These are phyloP conservation scores for Osmerus eperlanus DNA, from an alignment of 2,113 vertebrate species.

Conservation along the genomic window DNA sequence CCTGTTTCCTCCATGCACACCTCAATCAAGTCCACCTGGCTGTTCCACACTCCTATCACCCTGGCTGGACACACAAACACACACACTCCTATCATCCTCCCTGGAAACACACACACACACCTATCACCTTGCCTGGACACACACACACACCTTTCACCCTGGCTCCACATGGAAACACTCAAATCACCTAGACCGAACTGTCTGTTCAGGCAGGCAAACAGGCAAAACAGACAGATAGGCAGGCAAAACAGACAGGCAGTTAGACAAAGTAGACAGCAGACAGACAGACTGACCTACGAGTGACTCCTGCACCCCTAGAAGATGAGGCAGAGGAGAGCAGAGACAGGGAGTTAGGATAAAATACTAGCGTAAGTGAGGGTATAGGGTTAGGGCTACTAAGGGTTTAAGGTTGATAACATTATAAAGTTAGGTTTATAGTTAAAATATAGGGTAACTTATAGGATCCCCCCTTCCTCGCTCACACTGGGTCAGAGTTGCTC, in stretches of 20 bases:
- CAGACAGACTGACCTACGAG: slow-evolving; percentile 66
- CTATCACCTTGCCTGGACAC: neutral
- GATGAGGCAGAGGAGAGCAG: slow-evolving; percentile 7
- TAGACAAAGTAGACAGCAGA: neutral
- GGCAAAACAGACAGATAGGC: neutral
- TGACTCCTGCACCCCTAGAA: slow-evolving; percentile 68
- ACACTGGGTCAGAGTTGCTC: slow-evolving; percentile 81
- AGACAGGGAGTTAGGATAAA: neutral
- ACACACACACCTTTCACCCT: too few relatives aligned
- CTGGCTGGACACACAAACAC: slow-evolving; percentile 70
- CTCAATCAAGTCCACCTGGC: slow-evolving; percentile 77
- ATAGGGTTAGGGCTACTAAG: too few relatives aligned
- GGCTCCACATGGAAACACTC: neutral
- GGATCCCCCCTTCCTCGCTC: slow-evolving; percentile 64
- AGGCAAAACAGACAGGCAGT: slow-evolving; percentile 4
- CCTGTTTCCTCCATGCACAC: slow-evolving; percentile 92
- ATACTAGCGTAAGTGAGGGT: neutral
- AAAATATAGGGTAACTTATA: too few relatives aligned
- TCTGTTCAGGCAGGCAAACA: neutral
- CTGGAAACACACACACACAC: too few relatives aligned
- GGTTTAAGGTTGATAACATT: too few relatives aligned
- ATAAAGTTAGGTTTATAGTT: too few relatives aligned
- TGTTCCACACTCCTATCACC: slow-evolving; percentile 78
- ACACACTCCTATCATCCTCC: neutral
- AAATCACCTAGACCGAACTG: neutral